Conservation (phyloP, 2,888 invertebrate species). For the Agriopis leucophaearia region DNA sequence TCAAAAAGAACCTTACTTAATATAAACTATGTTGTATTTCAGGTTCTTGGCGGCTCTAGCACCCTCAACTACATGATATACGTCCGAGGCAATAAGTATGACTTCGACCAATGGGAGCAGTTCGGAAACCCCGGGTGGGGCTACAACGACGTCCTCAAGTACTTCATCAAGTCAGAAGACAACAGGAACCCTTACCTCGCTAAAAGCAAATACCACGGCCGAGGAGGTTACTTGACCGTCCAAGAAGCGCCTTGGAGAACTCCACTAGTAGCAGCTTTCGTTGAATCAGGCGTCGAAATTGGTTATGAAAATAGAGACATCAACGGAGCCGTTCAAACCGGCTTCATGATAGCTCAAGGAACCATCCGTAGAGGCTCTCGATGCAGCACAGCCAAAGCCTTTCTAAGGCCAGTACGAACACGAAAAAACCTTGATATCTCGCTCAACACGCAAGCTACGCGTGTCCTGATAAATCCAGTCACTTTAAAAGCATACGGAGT, state of each 20-base stretch:
- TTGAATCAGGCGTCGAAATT: constrained; percentile 92
- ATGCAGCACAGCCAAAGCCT: constrained; percentile 96
- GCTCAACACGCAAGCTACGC: constrained; percentile 92
- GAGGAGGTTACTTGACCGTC: constrained; percentile 91
- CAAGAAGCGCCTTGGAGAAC: constrained; percentile 95
- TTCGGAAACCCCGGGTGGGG: constrained; percentile 96
- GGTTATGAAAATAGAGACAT: constrained; percentile 94
- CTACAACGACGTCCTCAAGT: constrained; percentile 93
- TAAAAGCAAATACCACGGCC: constrained; percentile 89
- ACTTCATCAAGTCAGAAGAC: constrained; percentile 96
- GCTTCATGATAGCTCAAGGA: constrained; percentile 94
- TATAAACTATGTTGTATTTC: constrained; percentile 50
- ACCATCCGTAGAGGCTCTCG: constrained; percentile 92
- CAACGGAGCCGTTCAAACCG: constrained; percentile 92
- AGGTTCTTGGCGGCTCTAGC: constrained; percentile 94
- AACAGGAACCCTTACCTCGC: constrained; percentile 94
- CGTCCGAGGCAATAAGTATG: constrained; percentile 93
- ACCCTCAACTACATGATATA: constrained; percentile 97
- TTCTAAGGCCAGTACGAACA: constrained; percentile 91
- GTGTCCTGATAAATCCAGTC: constrained; percentile 90
- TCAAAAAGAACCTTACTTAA: background rate
- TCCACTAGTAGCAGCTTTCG: constrained; percentile 93
- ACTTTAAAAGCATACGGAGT: constrained; percentile 93
- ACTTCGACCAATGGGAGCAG: constrained; percentile 96
- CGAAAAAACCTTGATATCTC: constrained; percentile 93